Evolutionary conservation across 2,113 vertebrate species (phyloP).

Genomic region (Datnioides undecimradiatus): DNA sequence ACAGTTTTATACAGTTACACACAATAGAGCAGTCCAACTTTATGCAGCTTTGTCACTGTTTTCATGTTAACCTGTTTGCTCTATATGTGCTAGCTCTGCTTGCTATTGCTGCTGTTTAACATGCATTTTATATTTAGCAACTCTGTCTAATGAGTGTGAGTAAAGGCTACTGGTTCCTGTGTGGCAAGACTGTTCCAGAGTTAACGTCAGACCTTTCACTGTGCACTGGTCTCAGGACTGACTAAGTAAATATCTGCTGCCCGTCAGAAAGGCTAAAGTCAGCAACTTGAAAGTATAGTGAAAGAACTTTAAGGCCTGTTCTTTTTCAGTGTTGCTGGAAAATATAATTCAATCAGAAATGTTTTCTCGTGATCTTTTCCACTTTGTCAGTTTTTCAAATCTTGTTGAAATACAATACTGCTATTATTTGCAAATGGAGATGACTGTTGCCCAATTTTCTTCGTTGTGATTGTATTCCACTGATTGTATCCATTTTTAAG

Average conservation of each 20-base stretch:
- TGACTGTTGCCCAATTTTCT: slow-evolving; percentile 13
- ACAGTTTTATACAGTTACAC: background rate
- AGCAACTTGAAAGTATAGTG: slow-evolving; percentile 27
- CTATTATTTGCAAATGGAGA: slow-evolving; percentile 38
- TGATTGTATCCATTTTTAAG: slow-evolving; percentile 19
- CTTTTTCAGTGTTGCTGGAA: slow-evolving; percentile 44
- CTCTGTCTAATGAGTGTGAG: slow-evolving; percentile 27
- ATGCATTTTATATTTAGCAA: slow-evolving; percentile 52
- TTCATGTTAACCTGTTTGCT: slow-evolving; percentile 55
- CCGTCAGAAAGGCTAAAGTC: slow-evolving; percentile 34
- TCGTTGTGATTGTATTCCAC: background rate
- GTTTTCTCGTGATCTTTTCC: slow-evolving; percentile 6
- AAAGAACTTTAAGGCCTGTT: slow-evolving; percentile 24
- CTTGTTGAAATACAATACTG: slow-evolving; percentile 46
- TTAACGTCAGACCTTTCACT: slow-evolving; percentile 50
- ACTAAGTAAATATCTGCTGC: slow-evolving; percentile 54
- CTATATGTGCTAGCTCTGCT: slow-evolving; percentile 68
- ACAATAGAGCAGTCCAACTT: background rate
- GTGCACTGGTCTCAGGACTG: slow-evolving; percentile 49
- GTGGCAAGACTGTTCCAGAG: slow-evolving; percentile 42
- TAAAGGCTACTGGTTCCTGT: slow-evolving; percentile 48
- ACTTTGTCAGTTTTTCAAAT: slow-evolving; percentile 21
- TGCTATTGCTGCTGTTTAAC: slow-evolving; percentile 73
- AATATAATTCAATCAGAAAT: slow-evolving; percentile 47
- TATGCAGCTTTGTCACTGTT: background rate